Conservation (phyloP, 2,113 vertebrate genomes). For the Pantherophis guttatus region DNA sequence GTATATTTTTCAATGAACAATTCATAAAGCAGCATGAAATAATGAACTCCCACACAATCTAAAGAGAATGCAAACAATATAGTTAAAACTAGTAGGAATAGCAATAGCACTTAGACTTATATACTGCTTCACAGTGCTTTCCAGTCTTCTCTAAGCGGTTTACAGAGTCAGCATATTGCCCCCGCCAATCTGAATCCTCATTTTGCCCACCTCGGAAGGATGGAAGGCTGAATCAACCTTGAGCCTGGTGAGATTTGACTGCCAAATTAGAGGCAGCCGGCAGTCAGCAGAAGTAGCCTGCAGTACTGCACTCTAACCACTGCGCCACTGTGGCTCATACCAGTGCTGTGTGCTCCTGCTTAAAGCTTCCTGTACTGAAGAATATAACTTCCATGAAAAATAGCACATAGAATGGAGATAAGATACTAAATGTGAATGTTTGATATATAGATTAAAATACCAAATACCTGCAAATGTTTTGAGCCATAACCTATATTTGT, state of each 20-base stretch:
- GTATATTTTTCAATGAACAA: conserved; percentile 42
- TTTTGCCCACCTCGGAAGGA: too few relatives aligned
- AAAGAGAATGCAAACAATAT: conserved; percentile 42
- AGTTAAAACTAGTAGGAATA: conserved; percentile 19
- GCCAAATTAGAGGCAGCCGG: too few relatives aligned
- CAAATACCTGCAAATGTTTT: conserved; percentile 5
- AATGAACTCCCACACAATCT: conserved; percentile 37
- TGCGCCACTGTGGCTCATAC: not conserved
- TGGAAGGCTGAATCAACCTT: too few relatives aligned
- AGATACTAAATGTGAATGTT: conserved; percentile 33
- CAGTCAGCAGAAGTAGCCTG: too few relatives aligned
- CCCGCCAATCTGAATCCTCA: too few relatives aligned
- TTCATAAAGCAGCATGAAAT: conserved; percentile 35
- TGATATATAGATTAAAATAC: not conserved
- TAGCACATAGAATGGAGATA: conserved; percentile 43
- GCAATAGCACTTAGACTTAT: too few relatives aligned
- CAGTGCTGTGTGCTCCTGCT: conserved; percentile 40
- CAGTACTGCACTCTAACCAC: too few relatives aligned
- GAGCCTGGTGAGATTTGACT: too few relatives aligned
- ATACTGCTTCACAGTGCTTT: too few relatives aligned
- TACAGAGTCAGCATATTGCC: too few relatives aligned
- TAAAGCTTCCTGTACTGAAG: conserved; percentile 41
- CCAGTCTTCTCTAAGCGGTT: too few relatives aligned
- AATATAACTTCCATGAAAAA: conserved; percentile 45
- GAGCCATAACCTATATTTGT: conserved; percentile 31